These are phyloP conservation scores for Takifugu flavidus DNA, from an alignment of 2,113 vertebrate genomes.

Conservation along the genomic window DNA sequence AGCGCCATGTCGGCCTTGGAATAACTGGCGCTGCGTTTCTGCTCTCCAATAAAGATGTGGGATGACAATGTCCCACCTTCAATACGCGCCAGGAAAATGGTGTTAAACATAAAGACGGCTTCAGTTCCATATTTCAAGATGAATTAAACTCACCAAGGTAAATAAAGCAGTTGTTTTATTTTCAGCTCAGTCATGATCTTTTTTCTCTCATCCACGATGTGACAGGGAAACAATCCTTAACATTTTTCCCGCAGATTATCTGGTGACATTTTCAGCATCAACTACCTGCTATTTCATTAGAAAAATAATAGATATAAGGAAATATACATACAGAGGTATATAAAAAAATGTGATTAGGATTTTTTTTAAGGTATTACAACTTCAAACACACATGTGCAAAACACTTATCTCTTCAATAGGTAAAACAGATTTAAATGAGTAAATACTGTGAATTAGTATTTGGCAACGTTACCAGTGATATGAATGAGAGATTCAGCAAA, in stretches of 20 bases:
- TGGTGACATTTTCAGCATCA: constrained; percentile 7
- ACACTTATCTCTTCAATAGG: too few relatives aligned
- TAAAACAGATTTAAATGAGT: too few relatives aligned
- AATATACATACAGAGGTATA: constrained; percentile 23
- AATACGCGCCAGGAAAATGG: background rate
- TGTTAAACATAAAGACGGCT: constrained; percentile 9
- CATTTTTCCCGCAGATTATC: constrained; percentile 18
- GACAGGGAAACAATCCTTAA: constrained; percentile 2
- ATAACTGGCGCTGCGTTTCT: constrained; percentile 23
- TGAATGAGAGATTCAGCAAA: constrained; percentile 1
- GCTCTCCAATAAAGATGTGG: constrained; percentile 35
- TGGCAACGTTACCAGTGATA: background rate
- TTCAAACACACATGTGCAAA: too few relatives aligned
- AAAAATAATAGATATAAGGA: constrained; percentile 11
- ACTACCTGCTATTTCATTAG: constrained; percentile 1
- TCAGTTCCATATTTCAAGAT: too few relatives aligned
- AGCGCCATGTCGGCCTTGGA: constrained; percentile 38
- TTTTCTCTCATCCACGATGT: constrained; percentile 3
- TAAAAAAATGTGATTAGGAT: constrained; percentile 7
- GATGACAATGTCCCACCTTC: too few relatives aligned
- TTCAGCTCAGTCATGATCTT: constrained; percentile 25
- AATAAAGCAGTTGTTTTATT: constrained; percentile 42
- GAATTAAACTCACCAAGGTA: constrained; percentile 23
- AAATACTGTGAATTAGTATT: background rate
- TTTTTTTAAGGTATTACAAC: background rate